A percentile compares a stretch with the other conserved stretches of the same genome.
Conservation (phyloP, 2,888 invertebrate genomes). For the Drosophila barbarae region DNA sequence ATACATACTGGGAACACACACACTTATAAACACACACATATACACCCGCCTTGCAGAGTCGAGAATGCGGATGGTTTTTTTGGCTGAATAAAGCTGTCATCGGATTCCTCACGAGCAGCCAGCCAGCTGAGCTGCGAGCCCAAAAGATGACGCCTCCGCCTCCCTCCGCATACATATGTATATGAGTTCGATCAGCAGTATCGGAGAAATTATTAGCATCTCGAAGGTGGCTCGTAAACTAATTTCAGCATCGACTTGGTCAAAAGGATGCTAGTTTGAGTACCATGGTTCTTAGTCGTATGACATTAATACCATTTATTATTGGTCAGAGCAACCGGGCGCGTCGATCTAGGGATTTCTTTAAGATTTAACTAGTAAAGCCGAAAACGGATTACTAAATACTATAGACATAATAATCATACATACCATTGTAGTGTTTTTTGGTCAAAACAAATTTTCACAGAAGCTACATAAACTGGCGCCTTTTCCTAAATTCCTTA, state of each 20-base stretch:
- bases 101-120: slow-evolving; percentile 2
- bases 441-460: too few relatives aligned
- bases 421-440: too few relatives aligned
- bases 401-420: neutral
- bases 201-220: neutral
- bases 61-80: slow-evolving; percentile 9
- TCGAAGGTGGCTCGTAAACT: neutral
- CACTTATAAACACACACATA: slow-evolving; percentile 1
- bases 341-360: too few relatives aligned
- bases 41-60: slow-evolving; percentile 2
- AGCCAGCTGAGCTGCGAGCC: slow-evolving; percentile 1
- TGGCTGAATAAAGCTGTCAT: slow-evolving; percentile 1
- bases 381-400: neutral
- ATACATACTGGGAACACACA: slow-evolving; percentile 20
- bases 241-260: neutral
- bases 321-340: neutral
- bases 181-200: neutral
- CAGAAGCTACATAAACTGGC: too few relatives aligned
- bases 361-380: neutral
- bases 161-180: neutral
- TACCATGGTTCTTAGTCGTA: too few relatives aligned
- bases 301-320: neutral
- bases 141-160: slow-evolving; percentile 4
- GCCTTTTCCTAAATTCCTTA: too few relatives aligned
- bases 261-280: neutral